Conservation (phyloP, 2,888 invertebrate species). For the Lasioglossum lativentre region DNA sequence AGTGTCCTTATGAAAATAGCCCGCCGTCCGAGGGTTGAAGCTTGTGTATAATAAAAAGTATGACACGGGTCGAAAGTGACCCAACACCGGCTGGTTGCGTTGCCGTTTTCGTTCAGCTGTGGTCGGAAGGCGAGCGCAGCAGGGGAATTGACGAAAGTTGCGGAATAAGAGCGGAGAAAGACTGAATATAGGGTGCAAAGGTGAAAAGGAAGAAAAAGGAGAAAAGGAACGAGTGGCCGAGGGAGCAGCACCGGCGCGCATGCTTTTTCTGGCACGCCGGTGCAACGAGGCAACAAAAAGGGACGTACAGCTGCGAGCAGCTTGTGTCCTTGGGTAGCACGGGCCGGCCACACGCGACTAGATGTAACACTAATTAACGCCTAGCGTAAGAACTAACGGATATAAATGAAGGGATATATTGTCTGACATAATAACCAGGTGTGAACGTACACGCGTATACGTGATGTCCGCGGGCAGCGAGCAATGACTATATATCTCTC, state of each 20-base stretch:
- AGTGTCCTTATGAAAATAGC: too few relatives aligned
- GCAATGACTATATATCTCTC: slow-evolving; percentile 26
- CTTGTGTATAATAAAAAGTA: too few relatives aligned
- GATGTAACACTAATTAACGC: slow-evolving; percentile 82
- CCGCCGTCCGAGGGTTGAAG: too few relatives aligned
- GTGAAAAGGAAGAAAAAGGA: neutral
- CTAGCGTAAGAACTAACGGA: slow-evolving; percentile 78
- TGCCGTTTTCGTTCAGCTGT: neutral
- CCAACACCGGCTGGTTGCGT: too few relatives aligned
- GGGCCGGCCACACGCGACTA: slow-evolving; percentile 83
- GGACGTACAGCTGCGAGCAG: slow-evolving; percentile 37
- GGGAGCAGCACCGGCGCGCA: slow-evolving; percentile 43
- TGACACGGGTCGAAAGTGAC: too few relatives aligned
- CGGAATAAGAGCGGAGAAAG: neutral
- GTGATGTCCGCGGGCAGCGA: slow-evolving; percentile 25
- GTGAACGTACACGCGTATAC: slow-evolving; percentile 46
- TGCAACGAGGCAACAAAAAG: slow-evolving; percentile 54
- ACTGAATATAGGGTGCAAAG: neutral
- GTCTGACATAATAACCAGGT: slow-evolving; percentile 73
- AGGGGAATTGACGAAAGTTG: neutral
- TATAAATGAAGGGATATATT: slow-evolving; percentile 74
- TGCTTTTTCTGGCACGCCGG: slow-evolving; percentile 57
- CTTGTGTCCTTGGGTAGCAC: slow-evolving; percentile 80
- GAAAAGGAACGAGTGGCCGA: neutral
- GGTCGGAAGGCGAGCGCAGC: neutral